Percentiles rank a stretch among this genome's conserved stretches.
These are phyloP conservation scores for Caenorhabditis sp. DNA, from an alignment of 2,888 invertebrate genomes.

Conservation along the genomic window DNA sequence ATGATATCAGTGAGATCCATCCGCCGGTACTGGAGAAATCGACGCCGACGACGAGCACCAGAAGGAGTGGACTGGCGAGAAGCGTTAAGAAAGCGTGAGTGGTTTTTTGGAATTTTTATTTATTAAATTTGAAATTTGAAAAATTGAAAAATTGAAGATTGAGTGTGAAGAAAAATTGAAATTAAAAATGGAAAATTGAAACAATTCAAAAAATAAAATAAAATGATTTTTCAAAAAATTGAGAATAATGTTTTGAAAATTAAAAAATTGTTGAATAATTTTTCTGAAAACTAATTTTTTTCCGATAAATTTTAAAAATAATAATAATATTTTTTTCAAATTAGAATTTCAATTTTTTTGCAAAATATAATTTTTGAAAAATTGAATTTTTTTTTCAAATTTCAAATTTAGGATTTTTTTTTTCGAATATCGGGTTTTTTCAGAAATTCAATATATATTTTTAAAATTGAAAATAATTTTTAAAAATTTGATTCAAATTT, in stretches of 20 bases:
- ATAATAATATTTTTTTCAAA: neutral
- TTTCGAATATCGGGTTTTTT: no score
- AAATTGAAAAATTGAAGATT: neutral
- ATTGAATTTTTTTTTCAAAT: no score
- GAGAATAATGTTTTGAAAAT: no score
- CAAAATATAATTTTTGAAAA: neutral
- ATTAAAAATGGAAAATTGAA: neutral
- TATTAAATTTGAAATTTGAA: neutral
- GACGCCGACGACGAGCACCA: neutral
- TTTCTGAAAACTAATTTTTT: neutral
- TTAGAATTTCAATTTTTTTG: neutral
- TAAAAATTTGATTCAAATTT: no score
- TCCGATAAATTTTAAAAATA: neutral
- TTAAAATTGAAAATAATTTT: no score
- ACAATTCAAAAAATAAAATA: neutral
- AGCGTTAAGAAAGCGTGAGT: conserved; percentile 47
- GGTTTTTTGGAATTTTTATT: neutral
- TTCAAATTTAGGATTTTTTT: no score
- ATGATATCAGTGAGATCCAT: conserved; percentile 5
- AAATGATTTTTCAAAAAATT: no score
- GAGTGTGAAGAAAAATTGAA: neutral
- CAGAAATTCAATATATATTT: no score
- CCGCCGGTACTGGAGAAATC: neutral
- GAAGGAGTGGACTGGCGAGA: conserved; percentile 40
- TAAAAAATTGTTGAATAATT: neutral